Evolutionary conservation across 2,113 vertebrate species (phyloP).

Genomic region (Tetrax tetrax): DNA sequence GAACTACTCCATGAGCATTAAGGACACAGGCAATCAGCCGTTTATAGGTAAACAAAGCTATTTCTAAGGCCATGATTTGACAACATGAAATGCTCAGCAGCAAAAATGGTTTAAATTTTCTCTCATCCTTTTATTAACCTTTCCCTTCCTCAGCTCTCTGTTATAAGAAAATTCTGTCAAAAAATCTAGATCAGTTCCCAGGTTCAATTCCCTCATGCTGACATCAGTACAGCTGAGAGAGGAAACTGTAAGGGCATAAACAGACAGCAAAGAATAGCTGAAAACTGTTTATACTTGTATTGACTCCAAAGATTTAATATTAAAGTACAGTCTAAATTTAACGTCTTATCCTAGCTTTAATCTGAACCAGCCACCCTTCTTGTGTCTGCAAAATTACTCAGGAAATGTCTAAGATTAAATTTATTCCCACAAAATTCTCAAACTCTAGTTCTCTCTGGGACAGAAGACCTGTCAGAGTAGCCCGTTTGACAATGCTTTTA

Average conservation of each 20-base stretch:
- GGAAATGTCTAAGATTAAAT: conserved; percentile 50
- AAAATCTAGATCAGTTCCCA: conserved; percentile 9
- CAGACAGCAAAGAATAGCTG: not conserved
- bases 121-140: not conserved
- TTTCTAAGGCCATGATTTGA: not conserved
- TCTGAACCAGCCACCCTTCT: conserved; percentile 3
- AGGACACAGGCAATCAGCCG: not conserved
- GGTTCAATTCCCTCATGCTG: not conserved
- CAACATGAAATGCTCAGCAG: not conserved
- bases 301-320: conserved; percentile 30
- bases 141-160: not conserved
- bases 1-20: not conserved
- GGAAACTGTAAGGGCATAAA: not conserved
- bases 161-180: not conserved
- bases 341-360: conserved; percentile 6
- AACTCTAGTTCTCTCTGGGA: conserved; percentile 6
- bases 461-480: not conserved
- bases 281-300: not conserved
- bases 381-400: conserved; percentile 30
- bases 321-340: conserved; percentile 29
- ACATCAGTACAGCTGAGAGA: not conserved
- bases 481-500: not conserved
- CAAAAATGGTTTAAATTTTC: not conserved
- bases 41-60: not conserved
- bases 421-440: conserved; percentile 43